Percentiles rank a stretch among this genome's conserved stretches.
These are phyloP conservation scores for Emys orbicularis DNA, from an alignment of 2,797 vertebrate species.

Conservation along the genomic window DNA sequence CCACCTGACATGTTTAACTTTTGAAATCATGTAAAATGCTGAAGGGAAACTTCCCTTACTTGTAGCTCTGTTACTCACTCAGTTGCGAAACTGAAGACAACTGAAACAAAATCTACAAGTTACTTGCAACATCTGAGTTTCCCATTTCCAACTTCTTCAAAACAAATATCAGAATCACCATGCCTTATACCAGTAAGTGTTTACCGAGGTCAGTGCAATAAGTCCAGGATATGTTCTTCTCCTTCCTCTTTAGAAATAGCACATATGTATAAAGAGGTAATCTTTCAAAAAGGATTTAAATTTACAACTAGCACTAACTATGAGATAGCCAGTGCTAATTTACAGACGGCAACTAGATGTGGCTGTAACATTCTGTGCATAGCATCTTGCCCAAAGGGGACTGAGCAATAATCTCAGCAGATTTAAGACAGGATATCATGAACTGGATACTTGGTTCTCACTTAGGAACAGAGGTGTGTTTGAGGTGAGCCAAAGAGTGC, in stretches of 20 bases:
- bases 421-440: not conserved
- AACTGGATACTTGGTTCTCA: not conserved
- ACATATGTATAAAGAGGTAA: not conserved
- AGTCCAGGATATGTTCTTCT: not conserved
- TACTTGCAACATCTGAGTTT: not conserved
- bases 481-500: not conserved
- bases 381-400: not conserved
- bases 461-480: not conserved
- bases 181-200: not conserved
- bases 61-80: conserved; percentile 1
- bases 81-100: conserved; percentile 28
- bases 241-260: not conserved
- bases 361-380: not conserved
- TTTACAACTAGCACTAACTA: not conserved
- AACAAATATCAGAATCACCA: conserved; percentile 1
- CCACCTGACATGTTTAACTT: fast-evolving
- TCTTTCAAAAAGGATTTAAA: not conserved
- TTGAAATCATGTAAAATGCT: not conserved
- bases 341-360: not conserved
- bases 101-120: not conserved
- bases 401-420: not conserved
- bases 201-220: not conserved
- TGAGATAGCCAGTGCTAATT: not conserved
- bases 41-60: not conserved
- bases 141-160: not conserved